phyloP scores from a whole-genome alignment of 2,888 invertebrate species.

The Agrilus mali region DNA sequence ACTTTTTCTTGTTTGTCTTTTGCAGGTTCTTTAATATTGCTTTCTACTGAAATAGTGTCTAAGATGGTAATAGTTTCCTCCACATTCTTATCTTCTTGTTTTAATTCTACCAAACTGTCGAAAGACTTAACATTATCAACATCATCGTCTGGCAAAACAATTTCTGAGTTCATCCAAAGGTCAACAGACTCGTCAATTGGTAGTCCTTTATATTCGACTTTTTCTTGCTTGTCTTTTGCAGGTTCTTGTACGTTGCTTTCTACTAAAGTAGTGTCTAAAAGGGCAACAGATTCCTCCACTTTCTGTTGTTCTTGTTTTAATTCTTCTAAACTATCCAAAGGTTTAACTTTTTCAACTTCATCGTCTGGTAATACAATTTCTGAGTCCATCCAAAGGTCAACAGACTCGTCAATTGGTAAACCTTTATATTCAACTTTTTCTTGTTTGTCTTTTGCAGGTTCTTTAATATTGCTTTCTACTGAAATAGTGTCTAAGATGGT shows the following conservation, averaged over 20 bases:
- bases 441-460: neutral
- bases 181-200: conserved; percentile 17
- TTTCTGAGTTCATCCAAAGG: conserved; percentile 20
- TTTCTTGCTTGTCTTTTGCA: neutral
- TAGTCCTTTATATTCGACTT: conserved; percentile 16
- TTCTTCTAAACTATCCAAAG: neutral
- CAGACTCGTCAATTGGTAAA: conserved; percentile 20
- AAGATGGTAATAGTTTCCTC: neutral
- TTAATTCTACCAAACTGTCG: neutral
- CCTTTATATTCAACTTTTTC: conserved; percentile 11
- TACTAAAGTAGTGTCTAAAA: too few species aligned
- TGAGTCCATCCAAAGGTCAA: conserved; percentile 26
- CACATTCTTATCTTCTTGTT: conserved; percentile 2
- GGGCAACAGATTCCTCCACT: neutral
- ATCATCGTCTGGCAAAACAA: conserved; percentile 20
- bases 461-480: conserved; percentile 1
- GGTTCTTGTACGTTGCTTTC: too few species aligned
- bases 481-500: conserved; percentile 6
- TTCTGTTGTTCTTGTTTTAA: conserved; percentile 1
- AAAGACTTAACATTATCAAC: neutral
- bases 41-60: too few species aligned
- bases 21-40: conserved; percentile 1
- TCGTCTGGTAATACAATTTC: conserved; percentile 19
- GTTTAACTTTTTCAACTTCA: conserved; percentile 8
- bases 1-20: neutral